A percentile compares a stretch with the other conserved stretches of the same genome.
Evolutionary conservation across 2,888 invertebrate genomes (phyloP).

Genomic region (Ptycholaimellus sp.): DNA sequence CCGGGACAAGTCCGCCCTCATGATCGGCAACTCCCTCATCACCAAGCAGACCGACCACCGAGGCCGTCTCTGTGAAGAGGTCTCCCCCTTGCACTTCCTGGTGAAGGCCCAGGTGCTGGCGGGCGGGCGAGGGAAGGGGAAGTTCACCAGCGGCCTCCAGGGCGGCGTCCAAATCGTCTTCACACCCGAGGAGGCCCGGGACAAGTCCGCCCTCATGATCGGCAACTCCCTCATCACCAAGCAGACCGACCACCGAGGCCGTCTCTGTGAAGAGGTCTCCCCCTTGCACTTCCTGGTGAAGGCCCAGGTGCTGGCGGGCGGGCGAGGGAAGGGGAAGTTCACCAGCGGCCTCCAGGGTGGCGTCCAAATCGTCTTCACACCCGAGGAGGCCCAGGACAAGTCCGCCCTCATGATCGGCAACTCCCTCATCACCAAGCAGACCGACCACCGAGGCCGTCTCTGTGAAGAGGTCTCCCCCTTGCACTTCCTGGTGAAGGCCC

Average conservation of each 20-base stretch:
- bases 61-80: slow-evolving; percentile 21
- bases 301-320: slow-evolving; percentile 70
- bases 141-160: slow-evolving; percentile 86
- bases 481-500: slow-evolving; percentile 23
- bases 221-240: slow-evolving; percentile 80
- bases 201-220: slow-evolving; percentile 57
- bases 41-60: slow-evolving; percentile 62
- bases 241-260: slow-evolving; percentile 43
- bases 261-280: slow-evolving; percentile 21
- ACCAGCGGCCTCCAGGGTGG: slow-evolving; percentile 94
- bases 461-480: slow-evolving; percentile 24
- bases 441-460: slow-evolving; percentile 28
- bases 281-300: slow-evolving; percentile 24
- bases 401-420: slow-evolving; percentile 26
- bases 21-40: slow-evolving; percentile 75
- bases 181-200: slow-evolving; percentile 35
- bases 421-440: slow-evolving; percentile 84
- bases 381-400: neutral
- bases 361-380: slow-evolving; percentile 77
- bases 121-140: slow-evolving; percentile 88
- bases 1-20: slow-evolving; percentile 42
- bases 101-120: slow-evolving; percentile 52
- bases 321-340: slow-evolving; percentile 86
- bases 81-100: slow-evolving; percentile 24
- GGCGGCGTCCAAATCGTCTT: slow-evolving; percentile 95